phyloP scores from a whole-genome alignment of 2,113 vertebrate genomes.

The Arothron firmamentum region DNA sequence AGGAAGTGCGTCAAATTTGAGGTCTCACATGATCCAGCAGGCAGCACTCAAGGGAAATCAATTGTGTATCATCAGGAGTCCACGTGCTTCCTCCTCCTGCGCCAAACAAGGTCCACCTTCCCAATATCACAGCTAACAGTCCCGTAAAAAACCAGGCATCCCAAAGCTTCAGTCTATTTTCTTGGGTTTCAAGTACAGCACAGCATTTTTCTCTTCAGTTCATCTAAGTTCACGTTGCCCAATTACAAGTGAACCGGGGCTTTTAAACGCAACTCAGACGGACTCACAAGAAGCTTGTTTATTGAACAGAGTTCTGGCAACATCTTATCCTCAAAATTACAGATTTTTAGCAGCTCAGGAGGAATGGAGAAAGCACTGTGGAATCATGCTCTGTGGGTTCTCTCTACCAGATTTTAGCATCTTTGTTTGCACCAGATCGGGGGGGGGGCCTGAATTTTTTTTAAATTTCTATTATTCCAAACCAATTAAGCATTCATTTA shows the following conservation, averaged over 20 bases:
- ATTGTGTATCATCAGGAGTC: no score
- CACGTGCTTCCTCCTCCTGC: no score
- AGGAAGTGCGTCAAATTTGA: conserved; percentile 34
- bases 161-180: conserved; percentile 14
- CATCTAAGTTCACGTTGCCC: conserved; percentile 48
- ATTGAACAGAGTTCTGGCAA: conserved; percentile 39
- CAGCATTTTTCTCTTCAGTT: conserved; percentile 38
- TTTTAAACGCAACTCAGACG: conserved; percentile 50
- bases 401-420: conserved; percentile 23
- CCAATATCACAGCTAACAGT: no score
- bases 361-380: neutral
- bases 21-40: no score
- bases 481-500: neutral
- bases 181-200: conserved; percentile 26
- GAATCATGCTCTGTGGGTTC: neutral
- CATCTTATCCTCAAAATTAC: conserved; percentile 28
- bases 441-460: no score
- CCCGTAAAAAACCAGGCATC: no score
- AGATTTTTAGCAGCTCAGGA: conserved; percentile 23
- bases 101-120: no score
- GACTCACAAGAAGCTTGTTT: conserved; percentile 50
- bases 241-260: conserved; percentile 35
- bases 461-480: neutral
- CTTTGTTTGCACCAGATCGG: conserved; percentile 3
- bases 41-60: no score